Base-by-base conservation (phyloP, 1,140 invertebrate species). In the Colletes latitarsis region DNA sequence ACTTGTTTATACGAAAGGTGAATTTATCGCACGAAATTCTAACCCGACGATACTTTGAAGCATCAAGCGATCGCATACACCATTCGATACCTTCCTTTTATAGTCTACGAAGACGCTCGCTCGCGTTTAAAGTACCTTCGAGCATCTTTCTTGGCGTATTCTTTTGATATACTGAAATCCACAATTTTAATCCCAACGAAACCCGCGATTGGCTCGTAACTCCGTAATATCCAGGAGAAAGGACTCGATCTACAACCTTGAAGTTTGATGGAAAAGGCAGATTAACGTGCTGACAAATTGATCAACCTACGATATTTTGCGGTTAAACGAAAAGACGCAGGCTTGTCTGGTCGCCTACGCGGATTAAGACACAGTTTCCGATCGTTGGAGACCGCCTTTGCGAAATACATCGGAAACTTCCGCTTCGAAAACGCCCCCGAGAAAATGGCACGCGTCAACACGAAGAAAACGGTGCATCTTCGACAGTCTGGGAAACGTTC, bases 211-310 rank as follows among this genome's bases (percentile, higher is more conserved):
- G 69, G 57, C 19, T 15, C 70, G 53, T 19, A 9, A 12, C 43
- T 81, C 55, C 43, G 82, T 60, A 71, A 81, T 67, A 60, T 64
- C n/a, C 30, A 84, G 71, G 82, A 70, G 77, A 85, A 85, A 82
- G 78, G 73, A 81, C 55, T 73, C 66, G 39, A 66, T 15, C 63
- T 12, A n/a, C 53, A 80, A 64, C 70, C 82, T 83, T 79, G 81
- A 57, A 10, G 58, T 83, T 84, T 80, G 83, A 84, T 84, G 83
- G 76, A 83, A 84, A 84, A 73, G 66, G 46, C 70, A 84, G 70
- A 83, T 84, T 75, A 80, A 83, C 68, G 39, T 39, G 69, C 46
- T 73, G 77, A 79, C 77, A 79, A 73, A 79, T 79, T 79, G 77
- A 79, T 79, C 77, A 21, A 52, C 77, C 77, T 39, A 79, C 77